Evolutionary conservation across 1,140 invertebrate species (phyloP).

Genomic region (Drosophila micromelanica): DNA sequence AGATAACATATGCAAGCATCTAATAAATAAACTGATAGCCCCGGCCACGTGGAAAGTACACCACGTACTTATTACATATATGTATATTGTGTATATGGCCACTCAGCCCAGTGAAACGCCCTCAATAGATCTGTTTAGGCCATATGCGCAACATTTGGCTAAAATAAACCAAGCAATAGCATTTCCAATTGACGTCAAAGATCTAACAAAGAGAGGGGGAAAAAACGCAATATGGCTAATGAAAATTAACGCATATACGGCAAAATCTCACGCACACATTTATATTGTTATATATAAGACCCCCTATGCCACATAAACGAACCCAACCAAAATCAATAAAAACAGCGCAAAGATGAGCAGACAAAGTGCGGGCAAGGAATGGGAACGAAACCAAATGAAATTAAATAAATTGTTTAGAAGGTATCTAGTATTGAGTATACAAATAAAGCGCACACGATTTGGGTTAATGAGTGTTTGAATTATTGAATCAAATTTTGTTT

Average conservation of each 20-base stretch:
- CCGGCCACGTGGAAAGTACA: slow-evolving; percentile 28
- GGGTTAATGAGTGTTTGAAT: slow-evolving; percentile 66
- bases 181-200: slow-evolving; percentile 67
- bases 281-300: slow-evolving; percentile 9
- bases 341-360: slow-evolving; percentile 15
- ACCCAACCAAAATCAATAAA: slow-evolving; percentile 44
- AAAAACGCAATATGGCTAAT: slow-evolving; percentile 46
- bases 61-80: neutral
- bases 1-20: slow-evolving; percentile 20
- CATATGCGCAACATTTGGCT: slow-evolving; percentile 38
- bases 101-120: slow-evolving; percentile 11
- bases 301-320: neutral
- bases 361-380: neutral
- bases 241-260: slow-evolving; percentile 73
- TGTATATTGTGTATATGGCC: slow-evolving; percentile 10
- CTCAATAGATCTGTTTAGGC: slow-evolving; percentile 31
- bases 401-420: slow-evolving; percentile 30
- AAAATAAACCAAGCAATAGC: slow-evolving; percentile 14
- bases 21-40: slow-evolving; percentile 45
- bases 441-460: slow-evolving; percentile 40
- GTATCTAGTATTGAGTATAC: neutral
- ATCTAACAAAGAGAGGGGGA: slow-evolving; percentile 22
- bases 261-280: slow-evolving; percentile 36
- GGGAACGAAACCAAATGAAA: slow-evolving; percentile 25
- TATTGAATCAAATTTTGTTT: slow-evolving; percentile 38